Evolutionary conservation across 2,797 vertebrate genomes (phyloP).

Genomic region (Peromyscus nudipes): DNA sequence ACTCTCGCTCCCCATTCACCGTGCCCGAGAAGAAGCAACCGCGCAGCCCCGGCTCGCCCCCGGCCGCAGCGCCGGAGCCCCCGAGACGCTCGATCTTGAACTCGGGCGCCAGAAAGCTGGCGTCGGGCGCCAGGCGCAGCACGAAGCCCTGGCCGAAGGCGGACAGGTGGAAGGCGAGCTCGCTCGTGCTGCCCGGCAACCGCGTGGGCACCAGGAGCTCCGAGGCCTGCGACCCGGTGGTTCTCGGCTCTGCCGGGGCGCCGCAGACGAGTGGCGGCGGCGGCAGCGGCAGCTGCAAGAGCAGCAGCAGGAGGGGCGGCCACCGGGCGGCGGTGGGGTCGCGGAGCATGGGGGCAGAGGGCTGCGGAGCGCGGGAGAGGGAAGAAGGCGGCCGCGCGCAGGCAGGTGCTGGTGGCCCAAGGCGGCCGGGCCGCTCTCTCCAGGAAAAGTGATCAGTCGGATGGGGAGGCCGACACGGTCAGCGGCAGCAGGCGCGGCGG

Average conservation of each 20-base stretch:
- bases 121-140: slow-evolving; percentile 92
- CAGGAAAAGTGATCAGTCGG: not conserved
- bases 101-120: slow-evolving; percentile 92
- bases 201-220: slow-evolving; percentile 84
- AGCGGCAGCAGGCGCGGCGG: slow-evolving; percentile 4
- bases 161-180: slow-evolving; percentile 88
- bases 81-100: slow-evolving; percentile 91
- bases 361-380: slow-evolving; percentile 13
- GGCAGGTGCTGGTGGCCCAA: slow-evolving; percentile 73
- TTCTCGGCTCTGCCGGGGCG: slow-evolving; percentile 64
- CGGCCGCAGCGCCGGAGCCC: not conserved
- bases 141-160: slow-evolving; percentile 92
- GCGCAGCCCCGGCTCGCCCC: slow-evolving; percentile 84
- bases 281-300: slow-evolving; percentile 51
- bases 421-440: slow-evolving; percentile 53
- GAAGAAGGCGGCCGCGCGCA: slow-evolving; percentile 17
- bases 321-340: slow-evolving; percentile 66
- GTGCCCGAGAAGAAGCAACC: slow-evolving; percentile 94
- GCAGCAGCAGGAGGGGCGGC: slow-evolving; percentile 65
- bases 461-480: not conserved
- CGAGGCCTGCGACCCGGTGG: slow-evolving; percentile 24
- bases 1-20: slow-evolving; percentile 90
- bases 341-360: slow-evolving; percentile 72
- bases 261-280: slow-evolving; percentile 71
- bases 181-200: slow-evolving; percentile 81